These are phyloP conservation scores for Amia ocellicauda DNA, from an alignment of 2,113 vertebrate genomes.

Conservation along the genomic window DNA sequence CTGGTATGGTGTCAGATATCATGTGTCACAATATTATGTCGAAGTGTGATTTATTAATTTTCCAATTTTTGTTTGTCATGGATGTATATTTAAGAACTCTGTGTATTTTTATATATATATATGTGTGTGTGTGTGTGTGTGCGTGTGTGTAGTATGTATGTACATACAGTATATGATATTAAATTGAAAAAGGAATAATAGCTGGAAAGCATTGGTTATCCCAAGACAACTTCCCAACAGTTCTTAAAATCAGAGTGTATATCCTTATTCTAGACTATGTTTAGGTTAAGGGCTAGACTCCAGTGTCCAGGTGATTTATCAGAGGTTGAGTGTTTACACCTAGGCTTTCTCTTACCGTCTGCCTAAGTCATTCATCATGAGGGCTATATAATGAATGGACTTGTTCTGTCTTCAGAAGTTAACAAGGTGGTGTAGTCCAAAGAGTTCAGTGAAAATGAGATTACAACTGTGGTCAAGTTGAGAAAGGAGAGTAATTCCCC, in stretches of 20 bases:
- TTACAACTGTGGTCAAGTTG: constrained; percentile 68
- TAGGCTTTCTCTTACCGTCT: constrained; percentile 73
- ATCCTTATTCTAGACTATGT: constrained; percentile 71
- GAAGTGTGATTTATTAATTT: too few relatives aligned
- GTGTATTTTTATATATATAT: too few relatives aligned
- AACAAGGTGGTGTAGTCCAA: constrained; percentile 70
- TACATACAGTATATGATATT: too few relatives aligned
- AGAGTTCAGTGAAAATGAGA: constrained; percentile 68
- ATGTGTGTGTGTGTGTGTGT: too few relatives aligned
- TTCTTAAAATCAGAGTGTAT: constrained; percentile 41
- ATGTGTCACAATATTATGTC: too few relatives aligned
- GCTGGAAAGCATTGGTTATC: constrained; percentile 20
- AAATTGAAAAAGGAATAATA: too few relatives aligned
- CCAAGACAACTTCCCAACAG: constrained; percentile 41
- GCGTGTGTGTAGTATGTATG: too few relatives aligned
- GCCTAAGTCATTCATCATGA: constrained; percentile 73
- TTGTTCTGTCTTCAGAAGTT: constrained; percentile 65
- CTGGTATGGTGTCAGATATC: too few relatives aligned
- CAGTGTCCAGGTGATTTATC: constrained; percentile 71
- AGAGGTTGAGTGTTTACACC: constrained; percentile 76
- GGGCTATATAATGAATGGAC: constrained; percentile 72
- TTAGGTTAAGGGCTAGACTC: constrained; percentile 74
- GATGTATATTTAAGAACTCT: too few relatives aligned
- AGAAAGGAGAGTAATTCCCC: constrained; percentile 21
- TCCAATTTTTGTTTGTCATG: too few relatives aligned